Base-by-base conservation (phyloP, 2,113 vertebrate species). In the Peromyscus californicus region DNA sequence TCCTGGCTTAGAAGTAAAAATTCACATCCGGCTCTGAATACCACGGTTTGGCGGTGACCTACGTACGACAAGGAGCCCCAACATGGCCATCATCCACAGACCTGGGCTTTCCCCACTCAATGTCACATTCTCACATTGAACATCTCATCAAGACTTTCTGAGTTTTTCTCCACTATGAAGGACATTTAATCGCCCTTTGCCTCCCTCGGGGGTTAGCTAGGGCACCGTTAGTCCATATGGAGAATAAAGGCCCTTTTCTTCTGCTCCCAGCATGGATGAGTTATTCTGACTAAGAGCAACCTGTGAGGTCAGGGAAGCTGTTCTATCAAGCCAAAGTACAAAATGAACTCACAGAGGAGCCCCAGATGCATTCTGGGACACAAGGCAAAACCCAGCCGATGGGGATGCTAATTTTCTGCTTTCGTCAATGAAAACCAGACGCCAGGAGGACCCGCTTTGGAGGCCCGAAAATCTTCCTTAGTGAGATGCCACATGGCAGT, bases 391-490 rank as follows among this genome's bases (percentile, higher is more conserved):
- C 45, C 85, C 82, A 83, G 94, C 94, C 4, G 0, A 94, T 84
- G 90, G 96, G 92, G 86, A 92, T 79, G 93, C 61, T 93, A 76
- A 93, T 96, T 97, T 95, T 97, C 93, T 96, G 87, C 65, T 93
- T 69, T 92, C 67, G 74, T 95, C 93, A 83, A 97, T 92, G 97
- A 96, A 45, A 97, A 97, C 15, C 97, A 98, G 95, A 92, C 8
- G 1, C n/a, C 48, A 8, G 61, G 65, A 91, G 0, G 4, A 61
- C 88, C 42, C 33, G 69, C 42, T 94, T 54, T 39, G 24, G 24
- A 72, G 75, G 72, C 31, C 1, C 33, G n/a, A 16, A 88, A 65
- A n/a, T 89, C 94, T 39, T 61, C 12, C 0, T 61, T 92, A 79
- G 39, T 0, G 61, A 48, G 57, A 3, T 13, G 86, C 93, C 96